phyloP scores from a whole-genome alignment of 2,113 vertebrate genomes.

The Glareola pratincola region DNA sequence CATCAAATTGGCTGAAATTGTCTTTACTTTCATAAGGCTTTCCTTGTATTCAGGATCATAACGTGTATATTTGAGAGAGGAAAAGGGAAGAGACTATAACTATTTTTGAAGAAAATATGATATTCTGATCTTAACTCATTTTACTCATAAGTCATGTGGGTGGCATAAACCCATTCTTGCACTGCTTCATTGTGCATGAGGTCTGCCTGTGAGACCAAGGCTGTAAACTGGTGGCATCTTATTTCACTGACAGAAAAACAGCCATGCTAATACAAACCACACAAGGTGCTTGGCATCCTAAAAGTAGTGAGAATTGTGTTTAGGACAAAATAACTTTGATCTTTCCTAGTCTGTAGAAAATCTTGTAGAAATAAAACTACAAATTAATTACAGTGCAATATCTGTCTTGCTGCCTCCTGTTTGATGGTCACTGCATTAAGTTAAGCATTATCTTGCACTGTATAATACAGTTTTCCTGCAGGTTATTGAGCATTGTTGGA shows the following conservation, averaged over 20 bases:
- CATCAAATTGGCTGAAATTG: background rate
- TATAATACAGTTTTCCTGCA: background rate
- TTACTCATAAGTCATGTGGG: background rate
- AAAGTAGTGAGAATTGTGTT: background rate
- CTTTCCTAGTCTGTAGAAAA: background rate
- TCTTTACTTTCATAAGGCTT: background rate
- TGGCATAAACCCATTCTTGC: background rate
- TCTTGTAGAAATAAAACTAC: background rate
- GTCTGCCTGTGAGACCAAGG: background rate
- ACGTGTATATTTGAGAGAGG: background rate
- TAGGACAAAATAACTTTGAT: background rate
- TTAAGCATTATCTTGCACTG: background rate
- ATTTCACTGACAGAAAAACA: conserved; percentile 12
- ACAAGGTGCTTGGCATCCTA: background rate
- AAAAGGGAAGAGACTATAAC: background rate
- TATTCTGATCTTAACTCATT: no score
- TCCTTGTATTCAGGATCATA: background rate
- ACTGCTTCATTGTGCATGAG: background rate
- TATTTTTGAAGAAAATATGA: background rate
- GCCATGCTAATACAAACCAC: background rate
- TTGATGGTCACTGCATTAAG: background rate
- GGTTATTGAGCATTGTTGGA: background rate
- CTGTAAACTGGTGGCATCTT: background rate
- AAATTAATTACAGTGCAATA: background rate
- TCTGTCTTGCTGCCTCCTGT: background rate